Evolutionary conservation across 2,797 vertebrate species (phyloP).

Genomic region (Masticophis lateralis): DNA sequence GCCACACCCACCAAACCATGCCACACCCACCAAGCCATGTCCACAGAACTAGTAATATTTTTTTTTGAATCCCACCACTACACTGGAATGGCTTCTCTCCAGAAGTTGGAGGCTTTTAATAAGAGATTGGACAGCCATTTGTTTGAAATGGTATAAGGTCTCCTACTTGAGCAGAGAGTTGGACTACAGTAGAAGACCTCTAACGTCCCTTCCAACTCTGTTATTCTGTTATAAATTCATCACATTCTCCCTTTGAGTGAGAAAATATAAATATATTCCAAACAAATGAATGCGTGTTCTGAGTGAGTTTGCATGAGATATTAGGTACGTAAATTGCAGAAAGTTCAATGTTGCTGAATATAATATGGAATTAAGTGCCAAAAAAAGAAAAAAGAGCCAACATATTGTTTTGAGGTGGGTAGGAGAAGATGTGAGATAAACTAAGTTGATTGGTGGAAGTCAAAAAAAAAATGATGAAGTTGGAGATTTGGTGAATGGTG

Average conservation of each 20-base stretch:
- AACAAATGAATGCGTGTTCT: not conserved
- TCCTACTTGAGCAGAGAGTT: no score
- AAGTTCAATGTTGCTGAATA: not conserved
- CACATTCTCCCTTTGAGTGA: not conserved
- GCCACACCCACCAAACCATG: no score
- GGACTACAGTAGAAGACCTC: no score
- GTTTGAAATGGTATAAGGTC: no score
- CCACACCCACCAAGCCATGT: no score
- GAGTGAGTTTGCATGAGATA: not conserved
- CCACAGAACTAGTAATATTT: no score
- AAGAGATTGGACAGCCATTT: no score
- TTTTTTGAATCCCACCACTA: no score
- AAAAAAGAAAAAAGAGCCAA: not conserved
- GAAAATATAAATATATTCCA: not conserved
- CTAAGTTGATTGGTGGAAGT: not conserved
- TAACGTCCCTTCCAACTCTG: no score
- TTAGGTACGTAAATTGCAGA: not conserved
- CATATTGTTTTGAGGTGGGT: not conserved
- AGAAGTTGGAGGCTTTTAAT: no score
- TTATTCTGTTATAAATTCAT: not conserved
- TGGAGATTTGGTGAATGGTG: constrained; percentile 26
- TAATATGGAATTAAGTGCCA: constrained; percentile 19
- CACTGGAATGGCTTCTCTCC: no score
- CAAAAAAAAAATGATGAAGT: not conserved
- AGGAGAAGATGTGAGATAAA: not conserved